Base-by-base conservation (phyloP, 2,113 vertebrate species). In the Dascyllus trimaculatus region DNA sequence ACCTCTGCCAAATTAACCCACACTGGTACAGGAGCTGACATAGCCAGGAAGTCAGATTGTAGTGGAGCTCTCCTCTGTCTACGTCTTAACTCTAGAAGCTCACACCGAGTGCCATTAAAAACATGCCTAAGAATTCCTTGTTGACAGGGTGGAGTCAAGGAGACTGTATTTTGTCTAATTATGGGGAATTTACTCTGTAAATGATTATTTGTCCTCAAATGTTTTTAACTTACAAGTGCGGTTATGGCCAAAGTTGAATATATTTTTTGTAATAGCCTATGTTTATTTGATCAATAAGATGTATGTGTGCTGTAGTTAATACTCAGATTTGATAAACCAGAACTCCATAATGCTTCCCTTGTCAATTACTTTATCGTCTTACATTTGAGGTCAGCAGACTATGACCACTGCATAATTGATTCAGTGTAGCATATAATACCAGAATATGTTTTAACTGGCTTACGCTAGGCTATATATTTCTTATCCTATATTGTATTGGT, bases 191-290 rank as follows among this genome's bases (percentile, higher is more conserved):
- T 83, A 87, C 84, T 93, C 75, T 91, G 86, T 89, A 90, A 89
- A 88, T 87, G 82, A 71, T 79, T 73, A 25, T 66, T 80, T 71
- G 60, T 17, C 59, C 75, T 76, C 69, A 89, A 84, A 78, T 77
- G 80, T 86, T 92, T 88, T 90, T 88, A 86, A 91, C 78, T 81
- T 78, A 68, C 19, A 61, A 85, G 68, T 89, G 80, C 38, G 80
- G 80, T 91, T 77, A 89, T 71, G 88, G 89, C 90, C 89, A 93
- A 93, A 93, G 90, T 90, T 84, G 84, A 89, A 82, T 91, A 88
- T 93, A 86, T 91, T 89, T 90, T 89, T 92, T 89, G 86, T 91
- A 89, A 91, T 88, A 89, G 70, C 81, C 71, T 79, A 46, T 90
- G 88, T 91, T 82, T 85, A 89, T 92, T 85, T 88, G 82, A 90